These are phyloP conservation scores for Sciurus niger DNA, from an alignment of 2,113 vertebrate species.

Conservation along the genomic window DNA sequence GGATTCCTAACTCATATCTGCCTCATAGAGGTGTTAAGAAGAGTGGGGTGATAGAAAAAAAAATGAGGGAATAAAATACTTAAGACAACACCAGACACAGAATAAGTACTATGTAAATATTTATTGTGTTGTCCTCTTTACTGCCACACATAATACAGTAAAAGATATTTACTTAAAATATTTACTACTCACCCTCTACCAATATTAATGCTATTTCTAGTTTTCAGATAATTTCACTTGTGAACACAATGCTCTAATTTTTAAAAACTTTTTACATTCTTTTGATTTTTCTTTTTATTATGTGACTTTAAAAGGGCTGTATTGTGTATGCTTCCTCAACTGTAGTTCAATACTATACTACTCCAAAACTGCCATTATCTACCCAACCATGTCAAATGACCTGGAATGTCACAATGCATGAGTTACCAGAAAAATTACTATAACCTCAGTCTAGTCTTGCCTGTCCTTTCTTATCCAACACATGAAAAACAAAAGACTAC, in stretches of 20 bases:
- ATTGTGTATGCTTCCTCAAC: neutral
- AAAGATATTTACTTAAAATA: neutral
- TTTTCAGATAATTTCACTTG: constrained; percentile 17
- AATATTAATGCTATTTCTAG: neutral
- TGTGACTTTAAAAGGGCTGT: neutral
- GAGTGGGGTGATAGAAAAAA: neutral
- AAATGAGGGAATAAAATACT: neutral
- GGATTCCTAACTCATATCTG: neutral
- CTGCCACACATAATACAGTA: neutral
- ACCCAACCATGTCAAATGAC: neutral
- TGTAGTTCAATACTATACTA: neutral
- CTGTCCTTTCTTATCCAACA: neutral
- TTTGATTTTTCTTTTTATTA: constrained; percentile 18
- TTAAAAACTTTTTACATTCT: neutral
- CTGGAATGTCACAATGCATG: neutral
- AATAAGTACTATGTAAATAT: neutral
- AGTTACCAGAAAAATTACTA: neutral
- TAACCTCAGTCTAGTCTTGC: neutral
- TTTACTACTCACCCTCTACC: neutral
- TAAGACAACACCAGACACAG: neutral
- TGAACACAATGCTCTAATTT: neutral
- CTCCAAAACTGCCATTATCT: neutral
- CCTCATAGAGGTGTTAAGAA: neutral
- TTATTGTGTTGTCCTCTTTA: neutral
- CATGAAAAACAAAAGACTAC: neutral